These are phyloP conservation scores for Eupeodes latifasciatus DNA, from an alignment of 2,888 invertebrate genomes.

Conservation along the genomic window DNA sequence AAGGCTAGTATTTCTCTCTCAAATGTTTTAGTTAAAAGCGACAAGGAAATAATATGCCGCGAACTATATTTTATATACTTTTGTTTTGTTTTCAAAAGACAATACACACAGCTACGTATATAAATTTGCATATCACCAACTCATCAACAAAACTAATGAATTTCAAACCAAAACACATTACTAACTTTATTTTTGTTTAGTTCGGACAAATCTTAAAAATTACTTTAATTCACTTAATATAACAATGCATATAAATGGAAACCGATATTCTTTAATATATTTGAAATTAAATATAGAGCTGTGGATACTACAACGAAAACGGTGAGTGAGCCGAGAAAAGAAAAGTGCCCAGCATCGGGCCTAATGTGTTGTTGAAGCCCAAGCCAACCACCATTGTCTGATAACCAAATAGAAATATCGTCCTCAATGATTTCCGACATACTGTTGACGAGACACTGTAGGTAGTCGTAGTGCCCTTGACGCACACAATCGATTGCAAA, in stretches of 20 bases:
- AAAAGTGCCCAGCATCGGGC: slow-evolving; percentile 81
- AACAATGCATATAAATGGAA: slow-evolving; percentile 83
- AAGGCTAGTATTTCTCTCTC: too few species aligned
- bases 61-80: too few species aligned
- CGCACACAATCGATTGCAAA: slow-evolving; percentile 92
- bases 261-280: slow-evolving; percentile 82
- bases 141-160: too few species aligned
- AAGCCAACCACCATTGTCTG: slow-evolving; percentile 92
- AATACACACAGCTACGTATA: too few species aligned
- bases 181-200: neutral
- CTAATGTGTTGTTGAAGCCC: slow-evolving; percentile 82
- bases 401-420: slow-evolving; percentile 89
- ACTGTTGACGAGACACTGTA: slow-evolving; percentile 91
- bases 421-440: slow-evolving; percentile 90
- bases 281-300: slow-evolving; percentile 81
- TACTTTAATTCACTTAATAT: slow-evolving; percentile 78
- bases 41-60: too few species aligned
- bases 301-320: slow-evolving; percentile 82
- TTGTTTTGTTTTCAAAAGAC: too few species aligned
- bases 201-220: neutral
- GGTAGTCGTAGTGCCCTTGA: slow-evolving; percentile 90
- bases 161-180: too few species aligned
- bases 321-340: slow-evolving; percentile 83
- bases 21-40: too few species aligned
- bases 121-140: too few species aligned